A percentile compares a stretch with the other conserved stretches of the same genome.
These are phyloP conservation scores for Stenodema calcarata DNA, from an alignment of 2,888 invertebrate genomes.

Conservation along the genomic window DNA sequence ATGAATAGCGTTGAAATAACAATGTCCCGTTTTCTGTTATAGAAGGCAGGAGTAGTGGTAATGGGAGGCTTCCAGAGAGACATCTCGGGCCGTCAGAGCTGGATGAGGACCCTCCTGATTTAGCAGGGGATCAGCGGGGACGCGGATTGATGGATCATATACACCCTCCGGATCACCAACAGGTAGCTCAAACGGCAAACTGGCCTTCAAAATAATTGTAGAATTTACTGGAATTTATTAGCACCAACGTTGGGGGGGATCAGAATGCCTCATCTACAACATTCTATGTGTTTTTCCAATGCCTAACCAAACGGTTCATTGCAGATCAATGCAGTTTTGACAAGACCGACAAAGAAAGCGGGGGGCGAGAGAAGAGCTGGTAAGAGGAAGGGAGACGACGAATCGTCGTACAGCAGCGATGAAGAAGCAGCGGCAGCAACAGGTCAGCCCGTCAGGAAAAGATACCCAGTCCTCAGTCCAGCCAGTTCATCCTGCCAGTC, in stretches of 20 bases:
- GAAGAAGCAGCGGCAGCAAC: conserved; percentile 61
- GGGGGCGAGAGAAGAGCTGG: conserved; percentile 63
- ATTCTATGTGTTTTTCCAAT: neutral
- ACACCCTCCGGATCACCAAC: conserved; percentile 46
- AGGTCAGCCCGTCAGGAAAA: conserved; percentile 46
- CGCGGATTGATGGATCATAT: conserved; percentile 64
- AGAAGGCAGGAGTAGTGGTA: conserved; percentile 51
- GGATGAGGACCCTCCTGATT: conserved; percentile 49
- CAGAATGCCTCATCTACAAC: neutral
- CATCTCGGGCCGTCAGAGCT: conserved; percentile 48
- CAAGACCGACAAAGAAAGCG: conserved; percentile 54
- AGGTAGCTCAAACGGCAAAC: too few species aligned
- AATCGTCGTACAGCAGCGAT: conserved; percentile 63
- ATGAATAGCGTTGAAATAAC: too few species aligned
- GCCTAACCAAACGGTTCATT: neutral
- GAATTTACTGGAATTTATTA: too few species aligned
- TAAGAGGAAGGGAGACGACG: conserved; percentile 69
- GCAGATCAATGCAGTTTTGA: conserved; percentile 54
- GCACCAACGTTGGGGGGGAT: neutral
- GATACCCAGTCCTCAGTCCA: conserved; percentile 65
- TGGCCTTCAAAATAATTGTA: too few species aligned
- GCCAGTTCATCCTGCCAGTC: conserved; percentile 72
- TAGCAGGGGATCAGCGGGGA: conserved; percentile 64
- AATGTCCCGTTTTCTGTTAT: conserved; percentile 1
- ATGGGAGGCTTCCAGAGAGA: conserved; percentile 47